A percentile compares a stretch with the other conserved stretches of the same genome.
phyloP scores from a whole-genome alignment of 2,797 vertebrate species.

The Chrosomus eos region DNA sequence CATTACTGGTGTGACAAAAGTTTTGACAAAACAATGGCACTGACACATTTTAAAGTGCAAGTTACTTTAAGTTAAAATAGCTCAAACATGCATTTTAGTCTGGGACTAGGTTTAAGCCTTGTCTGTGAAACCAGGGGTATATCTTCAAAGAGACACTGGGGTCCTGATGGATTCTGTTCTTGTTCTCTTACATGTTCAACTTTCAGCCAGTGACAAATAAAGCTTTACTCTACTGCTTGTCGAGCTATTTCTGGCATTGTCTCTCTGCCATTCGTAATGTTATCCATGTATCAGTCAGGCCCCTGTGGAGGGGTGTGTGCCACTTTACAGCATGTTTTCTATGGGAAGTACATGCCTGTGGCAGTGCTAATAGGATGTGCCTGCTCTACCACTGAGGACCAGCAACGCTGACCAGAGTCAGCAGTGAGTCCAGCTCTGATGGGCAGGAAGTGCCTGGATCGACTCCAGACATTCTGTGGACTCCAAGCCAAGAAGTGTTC shows the following conservation, averaged over 20 bases:
- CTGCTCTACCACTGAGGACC: conserved; percentile 50
- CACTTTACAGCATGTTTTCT: conserved; percentile 60
- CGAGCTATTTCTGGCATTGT: conserved; percentile 44
- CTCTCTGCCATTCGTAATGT: conserved; percentile 41
- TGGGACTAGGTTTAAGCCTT: too few relatives aligned
- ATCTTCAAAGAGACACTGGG: conserved; percentile 7
- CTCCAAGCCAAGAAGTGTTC: conserved; percentile 41
- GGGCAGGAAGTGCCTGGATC: conserved; percentile 63
- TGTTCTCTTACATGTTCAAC: conserved; percentile 44
- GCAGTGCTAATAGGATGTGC: conserved; percentile 61
- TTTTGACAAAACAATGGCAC: too few relatives aligned
- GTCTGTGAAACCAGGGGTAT: too few relatives aligned
- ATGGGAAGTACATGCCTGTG: conserved; percentile 62
- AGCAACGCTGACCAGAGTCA: conserved; percentile 49
- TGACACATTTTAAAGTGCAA: too few relatives aligned
- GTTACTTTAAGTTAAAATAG: too few relatives aligned
- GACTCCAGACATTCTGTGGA: conserved; percentile 52
- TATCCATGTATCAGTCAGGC: conserved; percentile 53
- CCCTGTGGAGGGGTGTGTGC: conserved; percentile 54
- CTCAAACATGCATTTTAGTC: too few relatives aligned
- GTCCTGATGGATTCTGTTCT: conserved; percentile 38
- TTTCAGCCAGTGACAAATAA: conserved; percentile 54
- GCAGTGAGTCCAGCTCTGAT: conserved; percentile 53
- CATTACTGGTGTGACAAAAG: too few relatives aligned
- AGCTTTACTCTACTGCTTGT: conserved; percentile 35